Evolutionary conservation across 2,113 vertebrate species (phyloP), one percentile per base, ranked within the genome.

Genomic region (Misgurnus mizolepis): DNA sequence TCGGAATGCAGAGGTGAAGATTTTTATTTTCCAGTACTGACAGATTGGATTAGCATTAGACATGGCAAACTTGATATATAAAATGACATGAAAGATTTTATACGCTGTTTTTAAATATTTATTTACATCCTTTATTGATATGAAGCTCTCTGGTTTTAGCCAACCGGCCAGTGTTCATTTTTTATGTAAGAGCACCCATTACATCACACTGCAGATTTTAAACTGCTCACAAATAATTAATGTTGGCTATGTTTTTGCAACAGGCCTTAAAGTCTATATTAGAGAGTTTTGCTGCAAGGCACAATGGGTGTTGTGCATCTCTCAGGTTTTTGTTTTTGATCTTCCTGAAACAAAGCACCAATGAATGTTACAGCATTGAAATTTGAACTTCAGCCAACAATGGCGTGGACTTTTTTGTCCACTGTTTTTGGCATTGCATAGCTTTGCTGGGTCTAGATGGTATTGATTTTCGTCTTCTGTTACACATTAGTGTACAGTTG

Each of bases 171-270:
- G 93, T 92, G 93, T 91, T 93, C 89, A 92, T 86, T 88, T 88
- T 94, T 93, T 93, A 93, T 91, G 88, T 90, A 94, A 92, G 90
- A 86, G 84, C 90, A 85, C 87, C 86, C 86, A 91, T 93, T 93
- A 91, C 89, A 90, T 93, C 93, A 94, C 87, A 91, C 89, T 91
- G 88, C 89, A 90, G 89, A 90, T 87, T 87, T 87, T 86, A 89
- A 91, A 89, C 84, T 88, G 90, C 90, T 91, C 89, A 92, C 92
- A 89, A 92, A 94, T 93, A 90, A 93, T 92, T 91, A 85, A 94
- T 92, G 88, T 89, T 89, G 85, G 89, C 84, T 62, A 84, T 76
- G 85, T 89, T 86, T 80, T 67, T 88, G 84, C 49, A 79, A 70
- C 47, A 64, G 49, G 67, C 78, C 83, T 74, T 85, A 83, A 86